Percentiles rank a stretch among this genome's conserved stretches.
Conservation (phyloP, 2,888 invertebrate genomes). For the Cheilosia vernalis region DNA sequence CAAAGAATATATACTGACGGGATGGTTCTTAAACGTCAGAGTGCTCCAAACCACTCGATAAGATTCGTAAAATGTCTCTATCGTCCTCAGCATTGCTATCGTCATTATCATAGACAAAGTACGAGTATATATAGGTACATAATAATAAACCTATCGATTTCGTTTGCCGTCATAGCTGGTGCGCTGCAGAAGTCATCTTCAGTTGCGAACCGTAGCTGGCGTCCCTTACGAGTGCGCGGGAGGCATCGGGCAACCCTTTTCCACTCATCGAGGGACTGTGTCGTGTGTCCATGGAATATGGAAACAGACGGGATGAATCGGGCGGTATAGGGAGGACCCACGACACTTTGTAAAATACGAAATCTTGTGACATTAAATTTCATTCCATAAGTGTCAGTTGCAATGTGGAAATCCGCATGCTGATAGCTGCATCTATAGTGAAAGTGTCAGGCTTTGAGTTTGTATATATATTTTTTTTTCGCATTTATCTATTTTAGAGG, state of each 20-base stretch:
- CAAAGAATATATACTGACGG: slow-evolving; percentile 12
- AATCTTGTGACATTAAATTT: slow-evolving; percentile 66
- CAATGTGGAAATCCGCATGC: slow-evolving; percentile 57
- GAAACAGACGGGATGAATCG: background rate
- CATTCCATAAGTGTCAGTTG: slow-evolving; percentile 67
- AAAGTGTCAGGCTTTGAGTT: slow-evolving; percentile 62
- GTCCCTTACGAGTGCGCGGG: slow-evolving; percentile 38
- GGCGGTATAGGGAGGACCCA: background rate
- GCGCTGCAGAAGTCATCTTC: slow-evolving; percentile 37
- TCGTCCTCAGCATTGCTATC: slow-evolving; percentile 15
- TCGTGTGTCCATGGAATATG: slow-evolving; percentile 48
- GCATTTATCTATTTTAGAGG: slow-evolving; percentile 16
- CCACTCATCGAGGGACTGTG: slow-evolving; percentile 14
- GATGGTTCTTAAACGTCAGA: slow-evolving; percentile 63
- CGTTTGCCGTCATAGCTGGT: slow-evolving; percentile 40
- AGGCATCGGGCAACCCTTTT: slow-evolving; percentile 7
- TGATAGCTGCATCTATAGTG: slow-evolving; percentile 41
- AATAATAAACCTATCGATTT: slow-evolving; percentile 29
- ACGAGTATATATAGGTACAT: slow-evolving; percentile 6
- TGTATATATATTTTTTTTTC: slow-evolving; percentile 15
- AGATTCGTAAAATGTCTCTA: slow-evolving; percentile 58
- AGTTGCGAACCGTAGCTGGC: slow-evolving; percentile 44
- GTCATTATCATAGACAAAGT: slow-evolving; percentile 27
- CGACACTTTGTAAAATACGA: slow-evolving; percentile 29
- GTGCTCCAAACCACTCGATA: slow-evolving; percentile 58